Evolutionary conservation across 2,888 invertebrate genomes (phyloP).

Genomic region (Temnothorax ravouxi): DNA sequence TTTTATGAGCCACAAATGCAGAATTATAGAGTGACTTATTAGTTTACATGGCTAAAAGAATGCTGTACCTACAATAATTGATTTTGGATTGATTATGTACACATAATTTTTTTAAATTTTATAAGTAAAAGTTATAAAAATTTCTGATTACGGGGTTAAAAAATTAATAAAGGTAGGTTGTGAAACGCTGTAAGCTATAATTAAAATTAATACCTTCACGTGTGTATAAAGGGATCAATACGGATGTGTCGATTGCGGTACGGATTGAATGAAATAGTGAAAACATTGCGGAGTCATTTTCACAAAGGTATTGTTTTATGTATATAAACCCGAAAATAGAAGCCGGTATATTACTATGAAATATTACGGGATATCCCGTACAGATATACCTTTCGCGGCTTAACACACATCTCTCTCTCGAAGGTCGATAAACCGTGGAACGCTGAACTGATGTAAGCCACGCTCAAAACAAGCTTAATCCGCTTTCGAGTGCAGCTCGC

Average conservation of each 20-base stretch:
- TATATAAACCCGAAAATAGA: neutral
- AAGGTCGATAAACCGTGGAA: conserved; percentile 45
- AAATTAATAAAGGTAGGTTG: neutral
- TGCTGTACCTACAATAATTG: neutral
- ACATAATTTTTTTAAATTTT: neutral
- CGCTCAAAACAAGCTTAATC: conserved; percentile 53
- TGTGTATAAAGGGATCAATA: neutral
- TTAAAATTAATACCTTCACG: neutral
- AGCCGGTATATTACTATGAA: neutral
- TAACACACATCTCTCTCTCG: conserved; percentile 25
- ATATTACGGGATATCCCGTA: conserved; percentile 24
- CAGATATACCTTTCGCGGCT: conserved; percentile 37
- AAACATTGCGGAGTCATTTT: neutral
- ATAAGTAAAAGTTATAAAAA: neutral
- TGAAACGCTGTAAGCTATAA: neutral
- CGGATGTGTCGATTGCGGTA: neutral
- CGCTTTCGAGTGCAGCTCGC: conserved; percentile 39
- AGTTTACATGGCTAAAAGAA: conserved; percentile 12
- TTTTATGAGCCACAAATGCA: conserved; percentile 55
- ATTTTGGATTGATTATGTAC: neutral
- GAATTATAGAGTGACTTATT: conserved; percentile 12
- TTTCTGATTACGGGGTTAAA: neutral
- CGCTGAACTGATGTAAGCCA: conserved; percentile 50
- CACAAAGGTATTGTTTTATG: neutral
- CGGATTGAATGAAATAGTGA: neutral